Base-by-base conservation (phyloP, 1,140 invertebrate genomes). In the Drosophila aff. region DNA sequence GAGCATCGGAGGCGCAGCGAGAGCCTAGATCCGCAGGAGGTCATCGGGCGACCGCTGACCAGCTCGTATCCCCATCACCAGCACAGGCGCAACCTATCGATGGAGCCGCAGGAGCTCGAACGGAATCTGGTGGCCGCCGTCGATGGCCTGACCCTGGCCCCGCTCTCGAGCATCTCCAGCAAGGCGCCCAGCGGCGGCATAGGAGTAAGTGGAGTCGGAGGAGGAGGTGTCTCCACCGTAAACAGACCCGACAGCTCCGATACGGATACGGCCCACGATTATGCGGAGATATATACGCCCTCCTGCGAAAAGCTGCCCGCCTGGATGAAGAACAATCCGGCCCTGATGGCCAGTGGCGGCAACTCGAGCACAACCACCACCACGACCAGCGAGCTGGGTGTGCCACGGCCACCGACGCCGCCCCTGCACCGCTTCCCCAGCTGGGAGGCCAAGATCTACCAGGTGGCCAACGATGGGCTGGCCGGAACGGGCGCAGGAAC, bases 401-500 rank as follows among this genome's bases (percentile, higher is more conserved):
- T 92, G n/a, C 92, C 94, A 6, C 94, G 96, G 76, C 97, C 97
- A 2, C 98, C 98, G 0, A 98, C 97, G 1, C 97, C 97, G 23
- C 98, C 98, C 1, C 91, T 98, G 44, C 97, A 98, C 91, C 94
- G 96, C 82, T 98, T 98, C 92, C 97, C 97, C 3, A 97, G 97
- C 76, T 98, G 97, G 97, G 97, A 98, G 93, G 97, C 97, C n/a
- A 96, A 97, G 93, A 98, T 98, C 81, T 99, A 99, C 93, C 96
- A 96, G 94, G 96, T 96, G 87, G 97, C 97, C 13, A 97, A 97
- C 79, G 97, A 97, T 92, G 97, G 97, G 1, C 94, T 98, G 13
- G 91, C 81, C 8, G 91, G 91, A n/a, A 78, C 73, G 2, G 66
- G 72, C n/a, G 33, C 53, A 0, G 73, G 68, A 21, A 26, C 73